Evolutionary conservation across 2,113 vertebrate species (phyloP), one percentile per base, ranked within the genome.

Genomic region (Calypte anna): DNA sequence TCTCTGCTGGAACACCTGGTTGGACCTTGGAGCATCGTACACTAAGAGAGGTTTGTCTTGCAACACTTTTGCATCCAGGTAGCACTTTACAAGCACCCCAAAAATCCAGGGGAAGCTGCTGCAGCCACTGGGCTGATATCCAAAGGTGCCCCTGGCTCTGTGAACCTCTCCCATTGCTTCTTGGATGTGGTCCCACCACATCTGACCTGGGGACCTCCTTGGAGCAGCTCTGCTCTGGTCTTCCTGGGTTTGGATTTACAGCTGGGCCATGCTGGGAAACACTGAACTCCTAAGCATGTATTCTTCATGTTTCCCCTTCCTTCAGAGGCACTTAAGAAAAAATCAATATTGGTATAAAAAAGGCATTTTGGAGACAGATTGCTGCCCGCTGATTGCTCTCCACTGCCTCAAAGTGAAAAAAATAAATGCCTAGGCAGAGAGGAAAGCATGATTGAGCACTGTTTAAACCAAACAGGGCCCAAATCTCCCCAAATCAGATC

Each of bases 161-260:
- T 0, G 4, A 30, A 55, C 50, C 22, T 75, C 51, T 14, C 3
- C 28, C 1, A 1, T 30, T 33, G 33, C 44, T 30, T 57, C 86
- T 54, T 31, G 72, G 19, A 55, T 55, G 25, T 18, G 22, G 33
- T 54, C 33, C 50, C 12, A 1, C 8, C 10, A 38, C 0, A 27
- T 43, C 18, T 53, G 54, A 14, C 20, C 25, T 24, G 55, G 24
- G 12, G 27, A 46, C 25, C 48, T n/a, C 20, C 38, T 20, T 16
- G 3, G 44, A 17, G 50, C 62, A 86, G n/a, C 44, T 75, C n/a
- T 67, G 38, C 28, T 68, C 44, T 33, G 72, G 40, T 11, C 23
- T 50, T 48, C n/a, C 53, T 10, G 24, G 13, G 5, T 6, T 0
- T 7, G 27, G 59, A 6, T 25, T 64, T 8, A 15, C 1, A 2